phyloP scores from a whole-genome alignment of 1,140 invertebrate species.

The Achroia grisella region DNA sequence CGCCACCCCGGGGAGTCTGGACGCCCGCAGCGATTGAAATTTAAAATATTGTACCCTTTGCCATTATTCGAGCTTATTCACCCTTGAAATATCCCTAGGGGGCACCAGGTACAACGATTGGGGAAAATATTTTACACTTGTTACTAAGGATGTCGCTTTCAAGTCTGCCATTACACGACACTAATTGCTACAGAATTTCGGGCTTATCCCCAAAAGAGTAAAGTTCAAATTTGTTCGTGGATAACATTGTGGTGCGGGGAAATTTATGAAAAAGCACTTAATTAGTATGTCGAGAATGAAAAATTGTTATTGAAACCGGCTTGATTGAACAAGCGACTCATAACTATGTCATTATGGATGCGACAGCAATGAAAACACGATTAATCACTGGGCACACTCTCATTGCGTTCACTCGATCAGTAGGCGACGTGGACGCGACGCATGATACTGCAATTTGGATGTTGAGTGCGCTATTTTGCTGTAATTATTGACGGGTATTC shows the following conservation, averaged over 20 bases:
- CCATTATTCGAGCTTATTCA: constrained; percentile 74
- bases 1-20: constrained; percentile 44
- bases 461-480: constrained; percentile 3
- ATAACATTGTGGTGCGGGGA: constrained; percentile 24
- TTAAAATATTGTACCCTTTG: constrained; percentile 75
- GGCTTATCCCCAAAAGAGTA: constrained; percentile 20
- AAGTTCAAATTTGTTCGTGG: constrained; percentile 23
- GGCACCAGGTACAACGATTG: constrained; percentile 70
- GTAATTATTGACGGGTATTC: constrained; percentile 5
- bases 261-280: constrained; percentile 71
- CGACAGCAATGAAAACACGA: constrained; percentile 62
- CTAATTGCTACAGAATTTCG: constrained; percentile 25
- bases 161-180: constrained; percentile 34
- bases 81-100: constrained; percentile 74
- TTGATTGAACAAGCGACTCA: constrained; percentile 68
- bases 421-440: constrained; percentile 36
- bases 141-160: constrained; percentile 69
- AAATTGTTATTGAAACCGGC: constrained; percentile 72
- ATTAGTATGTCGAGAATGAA: constrained; percentile 72
- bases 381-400: constrained; percentile 40
- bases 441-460: constrained; percentile 45
- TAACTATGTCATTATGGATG: constrained; percentile 71
- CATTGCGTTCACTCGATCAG: constrained; percentile 27
- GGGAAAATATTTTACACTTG: constrained; percentile 73
- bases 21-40: constrained; percentile 73